Evolutionary conservation across 2,797 vertebrate species (phyloP), one percentile per base, ranked within the genome.

Genomic region (Adelosebastes latens): DNA sequence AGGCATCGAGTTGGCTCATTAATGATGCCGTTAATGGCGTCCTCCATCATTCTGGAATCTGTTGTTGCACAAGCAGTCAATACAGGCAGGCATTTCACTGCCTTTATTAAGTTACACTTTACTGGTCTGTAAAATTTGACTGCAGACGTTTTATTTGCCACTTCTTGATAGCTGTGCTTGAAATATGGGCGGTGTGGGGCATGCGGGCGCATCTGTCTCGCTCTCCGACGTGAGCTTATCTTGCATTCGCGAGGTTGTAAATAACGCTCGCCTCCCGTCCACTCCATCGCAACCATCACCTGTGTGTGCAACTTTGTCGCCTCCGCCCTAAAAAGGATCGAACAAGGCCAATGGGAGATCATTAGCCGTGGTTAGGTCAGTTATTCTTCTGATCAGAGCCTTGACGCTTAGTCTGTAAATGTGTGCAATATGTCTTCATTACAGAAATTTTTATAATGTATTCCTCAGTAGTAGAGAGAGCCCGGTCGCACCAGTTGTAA

Each of bases 61-160:
- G 89, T 91, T 90, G 92, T 90, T 89, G 81, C 87, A 80, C 87
- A 82, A 82, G 83, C 87, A 84, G 88, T 90, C 92, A 80, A 90
- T 92, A 87, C 86, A 60, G 69, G 46, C 32, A 29, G 53, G 55
- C 88, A 69, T 87, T 88, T 80, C 85, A 74, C 72, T 20, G 70
- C 89, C 86, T 90, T 94, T 93, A 93, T 94, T 90, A 92, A 91
- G 88, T 92, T 93, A 92, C 92, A 92, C 91, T 94, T 94, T 94
- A 94, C 89, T 91, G 93, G 86, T 88, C 91, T 94, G 94, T 94
- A 93, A 94, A 95, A 94, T 93, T 87, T 92, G 89, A 94, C 89
- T 93, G 92, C 87, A 84, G 90, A 88, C 89, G 46, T 92, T 95
- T 95, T 92, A 94, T 93, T 93, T 93, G 92, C 72, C 91, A 88